phyloP scores from a whole-genome alignment of 2,113 vertebrate species.

The Pyxicephalus adspersus region DNA sequence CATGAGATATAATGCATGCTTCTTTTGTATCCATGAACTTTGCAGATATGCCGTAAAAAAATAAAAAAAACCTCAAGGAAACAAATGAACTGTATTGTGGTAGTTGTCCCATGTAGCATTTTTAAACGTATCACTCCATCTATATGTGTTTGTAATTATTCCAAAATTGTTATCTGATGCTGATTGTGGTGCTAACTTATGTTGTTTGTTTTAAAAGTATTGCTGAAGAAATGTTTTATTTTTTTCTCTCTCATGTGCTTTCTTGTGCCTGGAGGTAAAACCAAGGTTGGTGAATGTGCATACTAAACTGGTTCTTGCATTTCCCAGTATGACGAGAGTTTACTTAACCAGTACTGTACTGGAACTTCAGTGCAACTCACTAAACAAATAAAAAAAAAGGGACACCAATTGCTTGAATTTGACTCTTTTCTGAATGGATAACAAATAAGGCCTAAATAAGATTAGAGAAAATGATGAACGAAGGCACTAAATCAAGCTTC shows the following conservation, averaged over 20 bases:
- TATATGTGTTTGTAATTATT: conserved; percentile 16
- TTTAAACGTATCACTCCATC: neutral
- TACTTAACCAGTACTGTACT: conserved; percentile 40
- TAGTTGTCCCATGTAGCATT: conserved; percentile 57
- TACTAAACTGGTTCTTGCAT: neutral
- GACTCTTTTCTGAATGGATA: conserved; percentile 26
- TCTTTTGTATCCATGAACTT: conserved; percentile 57
- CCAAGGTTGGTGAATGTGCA: conserved; percentile 23
- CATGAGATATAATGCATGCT: conserved; percentile 62
- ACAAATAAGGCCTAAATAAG: neutral
- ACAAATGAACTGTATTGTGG: conserved; percentile 27
- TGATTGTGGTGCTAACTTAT: conserved; percentile 78
- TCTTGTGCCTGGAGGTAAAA: neutral
- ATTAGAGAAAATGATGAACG: too few relatives aligned
- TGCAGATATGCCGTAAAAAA: conserved; percentile 54
- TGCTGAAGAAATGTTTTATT: conserved; percentile 38
- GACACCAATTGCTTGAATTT: conserved; percentile 35
- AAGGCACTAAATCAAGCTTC: too few relatives aligned
- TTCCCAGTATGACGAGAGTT: conserved; percentile 13
- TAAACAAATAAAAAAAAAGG: conserved; percentile 51
- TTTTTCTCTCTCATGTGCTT: neutral
- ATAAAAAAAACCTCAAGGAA: neutral
- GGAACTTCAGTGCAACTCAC: conserved; percentile 8
- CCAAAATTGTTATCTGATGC: conserved; percentile 62
- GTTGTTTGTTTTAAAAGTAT: conserved; percentile 57